Evolutionary conservation across 1,140 invertebrate genomes (phyloP).

Genomic region (Augochlora pura): DNA sequence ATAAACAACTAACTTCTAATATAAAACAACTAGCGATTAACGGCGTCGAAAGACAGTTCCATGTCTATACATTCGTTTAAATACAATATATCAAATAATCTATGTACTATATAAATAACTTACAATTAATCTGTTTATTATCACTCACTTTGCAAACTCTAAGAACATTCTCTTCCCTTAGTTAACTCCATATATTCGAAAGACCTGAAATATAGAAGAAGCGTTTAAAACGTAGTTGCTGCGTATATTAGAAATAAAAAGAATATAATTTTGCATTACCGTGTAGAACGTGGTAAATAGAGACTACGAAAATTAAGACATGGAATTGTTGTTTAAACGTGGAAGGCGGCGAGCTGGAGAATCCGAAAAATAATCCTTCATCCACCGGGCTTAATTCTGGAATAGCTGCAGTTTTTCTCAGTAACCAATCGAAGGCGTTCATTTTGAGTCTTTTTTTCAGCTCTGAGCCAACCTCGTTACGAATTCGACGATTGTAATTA

Average conservation of each 20-base stretch:
- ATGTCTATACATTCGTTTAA: background rate
- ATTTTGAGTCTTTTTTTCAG: slow-evolving; percentile 85
- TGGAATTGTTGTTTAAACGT: slow-evolving; percentile 43
- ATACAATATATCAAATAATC: background rate
- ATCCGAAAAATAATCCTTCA: slow-evolving; percentile 21
- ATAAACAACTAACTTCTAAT: background rate
- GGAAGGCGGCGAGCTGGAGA: slow-evolving; percentile 37
- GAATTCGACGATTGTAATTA: slow-evolving; percentile 87
- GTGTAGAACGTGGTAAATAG: slow-evolving; percentile 30
- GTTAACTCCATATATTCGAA: slow-evolving; percentile 26
- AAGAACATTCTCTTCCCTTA: background rate
- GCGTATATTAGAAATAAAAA: too few species aligned
- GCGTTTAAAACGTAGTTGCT: slow-evolving; percentile 1
- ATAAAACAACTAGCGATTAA: background rate
- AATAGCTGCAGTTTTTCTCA: slow-evolving; percentile 87
- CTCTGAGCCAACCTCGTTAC: slow-evolving; percentile 86
- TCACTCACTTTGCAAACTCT: background rate
- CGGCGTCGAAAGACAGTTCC: slow-evolving; percentile 4
- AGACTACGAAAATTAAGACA: slow-evolving; percentile 26
- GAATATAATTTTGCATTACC: too few species aligned
- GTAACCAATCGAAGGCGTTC: slow-evolving; percentile 89
- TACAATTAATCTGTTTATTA: background rate
- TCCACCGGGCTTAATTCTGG: slow-evolving; percentile 75
- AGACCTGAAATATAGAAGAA: slow-evolving; percentile 3
- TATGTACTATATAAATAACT: background rate